phyloP scores from a whole-genome alignment of 2,797 vertebrate genomes.

The Enteromius radiatus region DNA sequence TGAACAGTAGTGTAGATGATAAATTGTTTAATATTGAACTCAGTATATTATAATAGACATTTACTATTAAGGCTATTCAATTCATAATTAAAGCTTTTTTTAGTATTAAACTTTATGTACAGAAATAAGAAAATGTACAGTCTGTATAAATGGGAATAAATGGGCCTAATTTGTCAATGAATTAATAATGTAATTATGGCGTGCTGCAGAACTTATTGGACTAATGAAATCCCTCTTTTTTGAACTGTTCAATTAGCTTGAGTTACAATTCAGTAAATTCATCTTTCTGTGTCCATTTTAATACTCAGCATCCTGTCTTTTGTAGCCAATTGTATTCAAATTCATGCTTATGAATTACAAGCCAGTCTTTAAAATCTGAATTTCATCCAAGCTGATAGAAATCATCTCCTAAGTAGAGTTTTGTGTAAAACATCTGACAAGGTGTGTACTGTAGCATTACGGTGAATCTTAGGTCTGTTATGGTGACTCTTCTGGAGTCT shows the following conservation, averaged over 20 bases:
- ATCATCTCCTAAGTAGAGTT: background rate
- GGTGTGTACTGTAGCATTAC: background rate
- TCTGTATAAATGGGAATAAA: background rate
- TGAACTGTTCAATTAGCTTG: background rate
- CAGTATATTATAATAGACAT: background rate
- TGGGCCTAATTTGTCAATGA: background rate
- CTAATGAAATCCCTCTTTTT: background rate
- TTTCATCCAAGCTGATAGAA: background rate
- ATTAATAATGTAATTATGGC: background rate
- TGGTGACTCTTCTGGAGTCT: slow-evolving; percentile 3
- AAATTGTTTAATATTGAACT: background rate
- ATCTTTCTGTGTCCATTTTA: background rate
- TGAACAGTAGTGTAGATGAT: background rate
- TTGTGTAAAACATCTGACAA: background rate
- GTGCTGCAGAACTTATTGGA: background rate
- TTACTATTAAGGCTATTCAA: background rate
- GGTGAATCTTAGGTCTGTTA: background rate
- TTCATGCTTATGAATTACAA: background rate
- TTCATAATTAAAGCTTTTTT: background rate
- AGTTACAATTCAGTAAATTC: background rate
- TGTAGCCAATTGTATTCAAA: background rate
- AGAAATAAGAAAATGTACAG: too few species aligned
- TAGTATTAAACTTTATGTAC: background rate
- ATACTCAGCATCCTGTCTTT: background rate
- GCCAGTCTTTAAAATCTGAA: background rate